These are phyloP conservation scores for Morus bassanus DNA, from an alignment of 2,797 vertebrate species.

Conservation along the genomic window DNA sequence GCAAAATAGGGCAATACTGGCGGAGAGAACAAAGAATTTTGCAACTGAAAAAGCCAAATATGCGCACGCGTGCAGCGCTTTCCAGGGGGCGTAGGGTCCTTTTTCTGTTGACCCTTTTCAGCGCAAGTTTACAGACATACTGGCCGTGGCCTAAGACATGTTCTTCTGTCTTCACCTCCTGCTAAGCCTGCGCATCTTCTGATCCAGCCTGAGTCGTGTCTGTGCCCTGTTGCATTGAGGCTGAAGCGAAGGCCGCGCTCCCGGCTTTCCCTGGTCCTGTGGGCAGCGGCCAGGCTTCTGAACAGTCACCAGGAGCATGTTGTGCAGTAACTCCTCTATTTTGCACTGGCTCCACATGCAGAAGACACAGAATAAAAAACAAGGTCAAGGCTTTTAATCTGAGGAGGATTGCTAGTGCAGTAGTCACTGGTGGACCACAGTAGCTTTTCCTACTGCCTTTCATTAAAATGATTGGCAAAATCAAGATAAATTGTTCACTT, in stretches of 20 bases:
- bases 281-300: background rate
- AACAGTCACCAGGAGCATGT: background rate
- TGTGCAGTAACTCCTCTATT: background rate
- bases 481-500: background rate
- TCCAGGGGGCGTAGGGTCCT: fast-evolving
- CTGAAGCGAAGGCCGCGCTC: background rate
- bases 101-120: background rate
- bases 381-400: background rate
- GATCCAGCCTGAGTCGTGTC: background rate
- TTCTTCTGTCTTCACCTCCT: background rate
- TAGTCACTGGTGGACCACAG: background rate
- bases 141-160: fast-evolving
- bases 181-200: background rate
- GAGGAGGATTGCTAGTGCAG: background rate
- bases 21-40: background rate
- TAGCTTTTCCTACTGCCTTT: background rate
- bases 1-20: background rate
- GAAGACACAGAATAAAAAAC: background rate
- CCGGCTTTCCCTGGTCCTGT: background rate
- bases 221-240: background rate
- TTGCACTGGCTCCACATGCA: background rate
- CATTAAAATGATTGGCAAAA: background rate
- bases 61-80: background rate
- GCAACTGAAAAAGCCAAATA: background rate
- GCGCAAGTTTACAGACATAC: background rate